Percentiles rank a stretch among this genome's conserved stretches.
Evolutionary conservation across 2,888 invertebrate genomes (phyloP).

Genomic region (Bedellia somnulentella): DNA sequence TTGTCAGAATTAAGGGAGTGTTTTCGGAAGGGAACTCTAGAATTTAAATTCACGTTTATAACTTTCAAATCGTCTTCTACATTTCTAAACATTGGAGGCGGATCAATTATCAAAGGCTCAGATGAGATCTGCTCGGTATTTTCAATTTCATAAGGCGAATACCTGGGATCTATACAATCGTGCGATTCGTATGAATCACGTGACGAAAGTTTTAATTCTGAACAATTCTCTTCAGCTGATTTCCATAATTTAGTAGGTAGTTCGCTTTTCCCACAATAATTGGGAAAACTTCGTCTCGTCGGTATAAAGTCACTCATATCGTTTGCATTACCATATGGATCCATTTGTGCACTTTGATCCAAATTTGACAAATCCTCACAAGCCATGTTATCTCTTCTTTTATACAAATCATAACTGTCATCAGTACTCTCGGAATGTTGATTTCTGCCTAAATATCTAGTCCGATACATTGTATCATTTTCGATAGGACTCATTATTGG

Average conservation of each 20-base stretch:
- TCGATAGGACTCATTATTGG: not conserved
- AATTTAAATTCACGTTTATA: constrained; percentile 40
- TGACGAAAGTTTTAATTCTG: constrained; percentile 20
- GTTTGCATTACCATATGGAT: constrained; percentile 28
- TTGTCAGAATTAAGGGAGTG: constrained; percentile 67
- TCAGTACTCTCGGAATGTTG: constrained; percentile 66
- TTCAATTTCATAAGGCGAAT: not conserved
- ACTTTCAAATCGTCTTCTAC: constrained; percentile 40
- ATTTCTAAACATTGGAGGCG: constrained; percentile 65
- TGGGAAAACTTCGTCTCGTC: constrained; percentile 69
- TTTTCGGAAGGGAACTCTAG: constrained; percentile 44
- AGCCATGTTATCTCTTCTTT: constrained; percentile 58
- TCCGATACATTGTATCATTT: not conserved
- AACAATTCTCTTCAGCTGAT: constrained; percentile 40
- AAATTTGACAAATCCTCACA: constrained; percentile 71
- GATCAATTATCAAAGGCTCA: constrained; percentile 49
- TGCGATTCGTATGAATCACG: constrained; percentile 10
- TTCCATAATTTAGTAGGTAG: constrained; percentile 38
- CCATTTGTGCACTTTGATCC: constrained; percentile 61
- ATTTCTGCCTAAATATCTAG: too few relatives aligned
- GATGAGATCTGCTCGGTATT: constrained; percentile 13
- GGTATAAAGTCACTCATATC: constrained; percentile 37
- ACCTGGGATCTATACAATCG: constrained; percentile 24
- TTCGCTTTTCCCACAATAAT: constrained; percentile 54
- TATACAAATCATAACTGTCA: constrained; percentile 58